Evolutionary conservation across 2,888 invertebrate genomes (phyloP).

Genomic region (Alsophila aescularia): DNA sequence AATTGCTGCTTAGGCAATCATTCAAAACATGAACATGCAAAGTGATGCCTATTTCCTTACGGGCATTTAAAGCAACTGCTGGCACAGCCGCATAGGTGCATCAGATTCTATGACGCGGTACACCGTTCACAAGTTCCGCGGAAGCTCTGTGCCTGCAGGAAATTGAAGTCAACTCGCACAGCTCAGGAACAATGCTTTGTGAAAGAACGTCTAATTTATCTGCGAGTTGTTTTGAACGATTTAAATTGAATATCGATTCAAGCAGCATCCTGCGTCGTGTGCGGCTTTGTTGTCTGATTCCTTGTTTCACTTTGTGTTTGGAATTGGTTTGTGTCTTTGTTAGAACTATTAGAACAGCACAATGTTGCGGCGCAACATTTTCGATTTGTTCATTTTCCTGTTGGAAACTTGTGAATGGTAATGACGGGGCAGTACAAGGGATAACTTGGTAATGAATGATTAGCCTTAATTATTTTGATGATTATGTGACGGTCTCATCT

Average conservation of each 20-base stretch:
- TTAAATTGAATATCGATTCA: conserved; percentile 81
- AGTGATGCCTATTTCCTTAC: conserved; percentile 72
- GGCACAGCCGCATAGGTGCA: conserved; percentile 69
- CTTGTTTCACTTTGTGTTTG: conserved; percentile 39
- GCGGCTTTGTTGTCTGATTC: conserved; percentile 46
- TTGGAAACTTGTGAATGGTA: conserved; percentile 3
- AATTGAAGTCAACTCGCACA: conserved; percentile 81
- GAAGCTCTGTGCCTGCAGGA: conserved; percentile 71
- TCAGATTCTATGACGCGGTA: conserved; percentile 66
- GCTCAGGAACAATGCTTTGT: conserved; percentile 77
- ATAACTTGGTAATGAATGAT: no score
- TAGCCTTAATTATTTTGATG: no score
- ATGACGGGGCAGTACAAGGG: no score
- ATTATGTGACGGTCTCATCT: no score
- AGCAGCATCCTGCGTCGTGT: conserved; percentile 47
- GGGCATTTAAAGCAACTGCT: conserved; percentile 52
- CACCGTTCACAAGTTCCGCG: conserved; percentile 75
- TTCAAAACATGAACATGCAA: conserved; percentile 32
- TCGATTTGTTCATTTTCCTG: conserved; percentile 26
- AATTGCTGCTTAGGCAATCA: background rate
- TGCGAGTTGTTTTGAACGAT: conserved; percentile 71
- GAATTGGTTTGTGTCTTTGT: conserved; percentile 33
- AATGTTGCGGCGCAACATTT: conserved; percentile 31
- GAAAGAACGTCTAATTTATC: conserved; percentile 83
- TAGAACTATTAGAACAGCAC: conserved; percentile 34